phyloP scores from a whole-genome alignment of 1,140 invertebrate species.

The Drosophila bocki region DNA sequence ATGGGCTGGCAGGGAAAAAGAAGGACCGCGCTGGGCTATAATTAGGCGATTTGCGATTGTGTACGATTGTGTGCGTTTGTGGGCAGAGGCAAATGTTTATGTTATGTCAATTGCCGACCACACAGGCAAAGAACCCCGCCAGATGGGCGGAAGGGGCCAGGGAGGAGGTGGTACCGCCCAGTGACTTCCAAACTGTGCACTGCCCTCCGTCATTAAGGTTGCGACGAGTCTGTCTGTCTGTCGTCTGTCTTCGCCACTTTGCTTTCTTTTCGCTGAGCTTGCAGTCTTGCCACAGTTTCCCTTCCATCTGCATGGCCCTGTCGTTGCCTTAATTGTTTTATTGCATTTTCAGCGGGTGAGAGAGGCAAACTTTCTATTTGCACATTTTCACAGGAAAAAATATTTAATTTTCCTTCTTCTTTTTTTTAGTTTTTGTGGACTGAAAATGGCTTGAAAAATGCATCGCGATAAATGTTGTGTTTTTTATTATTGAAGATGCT shows the following conservation, averaged over 20 bases:
- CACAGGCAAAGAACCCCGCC: constrained; percentile 18
- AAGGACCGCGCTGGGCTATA: constrained; percentile 45
- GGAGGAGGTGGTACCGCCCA: not conserved
- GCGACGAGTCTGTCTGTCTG: constrained; percentile 9
- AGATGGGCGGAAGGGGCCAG: not conserved
- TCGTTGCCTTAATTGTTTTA: constrained; percentile 69
- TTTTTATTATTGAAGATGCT: constrained; percentile 23
- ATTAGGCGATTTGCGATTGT: constrained; percentile 47
- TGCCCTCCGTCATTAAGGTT: constrained; percentile 41
- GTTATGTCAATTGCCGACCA: constrained; percentile 50
- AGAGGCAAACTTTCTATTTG: constrained; percentile 59
- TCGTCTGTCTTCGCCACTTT: constrained; percentile 10
- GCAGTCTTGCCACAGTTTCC: constrained; percentile 45
- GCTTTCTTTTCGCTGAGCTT: constrained; percentile 49
- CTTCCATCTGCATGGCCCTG: constrained; percentile 16
- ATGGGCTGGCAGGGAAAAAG: constrained; percentile 32
- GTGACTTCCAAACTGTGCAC: constrained; percentile 29
- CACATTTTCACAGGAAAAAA: constrained; percentile 64
- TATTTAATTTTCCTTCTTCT: constrained; percentile 40
- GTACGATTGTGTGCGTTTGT: constrained; percentile 6
- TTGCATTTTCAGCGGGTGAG: constrained; percentile 40
- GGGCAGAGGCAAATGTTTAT: constrained; percentile 46
- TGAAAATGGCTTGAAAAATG: constrained; percentile 27
- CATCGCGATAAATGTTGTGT: constrained; percentile 11
- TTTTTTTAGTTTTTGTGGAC: constrained; percentile 5